Percentiles rank a stretch among this genome's conserved stretches.
Evolutionary conservation across 2,797 vertebrate genomes (phyloP).

Genomic region (Chiloscyllium punctatum): DNA sequence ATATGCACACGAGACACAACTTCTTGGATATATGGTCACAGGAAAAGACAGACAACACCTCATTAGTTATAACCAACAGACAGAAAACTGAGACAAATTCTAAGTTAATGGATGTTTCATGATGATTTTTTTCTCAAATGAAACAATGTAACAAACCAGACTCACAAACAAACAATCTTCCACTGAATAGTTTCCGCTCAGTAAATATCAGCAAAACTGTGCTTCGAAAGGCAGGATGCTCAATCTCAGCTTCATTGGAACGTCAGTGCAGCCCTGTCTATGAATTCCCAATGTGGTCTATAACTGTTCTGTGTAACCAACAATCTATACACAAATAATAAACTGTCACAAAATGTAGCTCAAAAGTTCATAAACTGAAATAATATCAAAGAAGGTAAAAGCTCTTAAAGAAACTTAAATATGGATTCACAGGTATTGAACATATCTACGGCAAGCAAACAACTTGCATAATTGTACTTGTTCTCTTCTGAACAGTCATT

Average conservation of each 20-base stretch:
- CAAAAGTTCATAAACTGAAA: not conserved
- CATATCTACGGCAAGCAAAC: not conserved
- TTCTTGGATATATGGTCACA: not conserved
- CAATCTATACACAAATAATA: not conserved
- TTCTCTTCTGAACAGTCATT: not conserved
- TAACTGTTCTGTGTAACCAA: not conserved
- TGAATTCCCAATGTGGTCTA: not conserved
- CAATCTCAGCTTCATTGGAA: not conserved
- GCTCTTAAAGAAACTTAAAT: not conserved
- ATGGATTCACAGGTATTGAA: not conserved
- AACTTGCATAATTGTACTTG: not conserved
- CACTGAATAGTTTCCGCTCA: not conserved
- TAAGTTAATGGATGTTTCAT: not conserved
- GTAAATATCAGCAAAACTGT: not conserved
- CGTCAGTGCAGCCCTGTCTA: not conserved
- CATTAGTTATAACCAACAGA: not conserved
- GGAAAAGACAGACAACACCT: not conserved
- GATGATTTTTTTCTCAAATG: not conserved
- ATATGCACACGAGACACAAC: not conserved
- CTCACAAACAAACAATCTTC: not conserved
- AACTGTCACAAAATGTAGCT: not conserved
- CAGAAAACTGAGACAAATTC: not conserved
- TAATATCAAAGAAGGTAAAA: not conserved
- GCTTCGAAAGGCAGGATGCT: not conserved
- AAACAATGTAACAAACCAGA: not conserved